Base-by-base conservation (phyloP, 1,140 invertebrate genomes). In the Scylla paramamosain region DNA sequence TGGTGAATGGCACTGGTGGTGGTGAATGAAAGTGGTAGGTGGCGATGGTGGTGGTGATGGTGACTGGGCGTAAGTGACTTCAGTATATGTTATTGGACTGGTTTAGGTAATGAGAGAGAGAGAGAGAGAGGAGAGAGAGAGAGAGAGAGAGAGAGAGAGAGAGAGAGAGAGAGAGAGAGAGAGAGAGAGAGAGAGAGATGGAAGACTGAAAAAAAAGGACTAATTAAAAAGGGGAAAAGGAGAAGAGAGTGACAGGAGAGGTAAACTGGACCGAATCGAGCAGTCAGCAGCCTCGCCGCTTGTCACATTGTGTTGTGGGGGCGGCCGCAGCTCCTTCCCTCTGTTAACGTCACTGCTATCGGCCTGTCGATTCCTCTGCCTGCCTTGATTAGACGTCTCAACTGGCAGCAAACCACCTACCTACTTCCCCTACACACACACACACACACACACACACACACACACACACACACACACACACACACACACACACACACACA, bases 111-210 rank as follows among this genome's bases (percentile, higher is more conserved):
- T 25, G 10, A 67, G 20, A 67, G 8, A 67, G 59, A 67, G 59
- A 67, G 59, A 67, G 59, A 67, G 59, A 67, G 59, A 67, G 4
- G 14, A 7, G 20, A 67, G 20, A 67, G 20, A 67, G 20, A 67
- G 59, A 67, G 59, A 67, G 20, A 67, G 20, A 67, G 59, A 67
- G 59, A n/a, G 67, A 77, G 67, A 77, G 67, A 77, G 67, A 77
- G 67, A 77, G 67, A 77, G 67, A 77, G 67, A 77, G 67, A 77
- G 67, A 77, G 67, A 77, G n/a, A n/a, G 67, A 77, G 67, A 77
- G 67, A 77, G 67, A 77, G 67, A 77, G 67, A 77, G 67, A 77
- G 67, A 77, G 67, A 77, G 67, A 77, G 8, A n/a, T 20, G 67
- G 20, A 20, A 77, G 67, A 77, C 12, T 20, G 67, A 77, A 20